These are phyloP conservation scores for Habroteleia sp. DNA, from an alignment of 2,888 invertebrate genomes.

Conservation along the genomic window DNA sequence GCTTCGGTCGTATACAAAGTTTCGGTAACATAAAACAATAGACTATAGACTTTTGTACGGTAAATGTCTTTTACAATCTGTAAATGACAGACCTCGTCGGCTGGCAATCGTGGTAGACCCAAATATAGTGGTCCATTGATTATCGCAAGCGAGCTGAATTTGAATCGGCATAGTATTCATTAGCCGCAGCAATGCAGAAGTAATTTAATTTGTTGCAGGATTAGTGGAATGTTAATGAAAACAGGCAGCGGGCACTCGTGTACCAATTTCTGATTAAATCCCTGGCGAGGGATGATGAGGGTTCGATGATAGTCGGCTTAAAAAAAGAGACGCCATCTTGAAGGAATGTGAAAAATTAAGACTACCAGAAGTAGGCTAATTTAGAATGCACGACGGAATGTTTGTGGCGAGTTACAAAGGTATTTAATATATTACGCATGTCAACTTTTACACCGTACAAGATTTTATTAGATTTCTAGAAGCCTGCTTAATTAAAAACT, in stretches of 20 bases:
- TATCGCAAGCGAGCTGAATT: slow-evolving; percentile 66
- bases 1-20: slow-evolving; percentile 6
- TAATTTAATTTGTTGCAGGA: slow-evolving; percentile 79
- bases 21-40: too few species aligned
- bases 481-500: slow-evolving; percentile 60
- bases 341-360: slow-evolving; percentile 51
- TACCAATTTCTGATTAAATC: slow-evolving; percentile 75
- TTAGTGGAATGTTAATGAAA: slow-evolving; percentile 80
- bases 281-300: slow-evolving; percentile 42
- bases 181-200: slow-evolving; percentile 76
- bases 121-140: slow-evolving; percentile 72
- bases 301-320: slow-evolving; percentile 35
- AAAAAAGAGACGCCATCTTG: slow-evolving; percentile 35
- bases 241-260: slow-evolving; percentile 68
- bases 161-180: slow-evolving; percentile 71
- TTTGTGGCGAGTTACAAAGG: slow-evolving; percentile 48
- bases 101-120: slow-evolving; percentile 62
- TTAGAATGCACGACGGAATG: slow-evolving; percentile 56
- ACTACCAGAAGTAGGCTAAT: slow-evolving; percentile 52
- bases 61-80: slow-evolving; percentile 52
- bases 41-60: neutral
- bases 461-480: slow-evolving; percentile 61
- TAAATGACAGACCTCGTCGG: slow-evolving; percentile 60
- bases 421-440: slow-evolving; percentile 60
- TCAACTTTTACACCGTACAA: slow-evolving; percentile 46